Evolutionary conservation across 2,888 invertebrate species (phyloP), one percentile per base, ranked within the genome.

Genomic region (Chydorus sphaericus): DNA sequence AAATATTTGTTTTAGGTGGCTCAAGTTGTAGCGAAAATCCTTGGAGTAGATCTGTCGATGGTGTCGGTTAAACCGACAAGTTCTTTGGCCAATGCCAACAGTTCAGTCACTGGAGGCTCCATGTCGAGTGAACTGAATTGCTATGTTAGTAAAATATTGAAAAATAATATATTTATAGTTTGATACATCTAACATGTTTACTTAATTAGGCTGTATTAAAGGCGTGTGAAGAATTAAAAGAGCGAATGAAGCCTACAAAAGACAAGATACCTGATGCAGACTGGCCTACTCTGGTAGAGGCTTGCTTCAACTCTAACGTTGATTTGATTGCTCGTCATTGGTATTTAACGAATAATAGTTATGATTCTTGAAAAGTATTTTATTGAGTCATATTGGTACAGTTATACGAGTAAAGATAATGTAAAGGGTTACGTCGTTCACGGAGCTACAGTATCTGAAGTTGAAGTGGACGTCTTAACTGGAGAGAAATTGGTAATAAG

Each of bases 1-100:
- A 10, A 23, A 20, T 18, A 28, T 51, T 36, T 11, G 31, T 36
- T 23, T 28, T 73, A 83, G 75, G 76, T 78, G 0, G 79, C 81
- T 8, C 86, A 86, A 74, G 82, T 85, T 0, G 82, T 79, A 57
- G 86, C 85, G 0, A 77, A 82, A 60, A 73, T 73, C 4, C 69
- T 90, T 14, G 81, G 80, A 1, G 78, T 88, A 60, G 77, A 82
- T 2, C 59, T 88, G 52, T 77, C 79, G 0, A 74, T 77, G 69
- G 71, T 90, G 6, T 71, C 71, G 1, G 76, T 88, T 0, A 80
- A 80, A 62, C 77, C 81, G 0, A 77, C 77, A n/a, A 77, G 80
- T 61, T 80, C 72, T 58, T 69, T 83, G 48, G 72, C 75, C 3
- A 73, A 81, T 0, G 81, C 85, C 0, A 89, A 89, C 65, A 69